These are phyloP conservation scores for Diplodus sargus DNA, from an alignment of 2,797 vertebrate species.

Conservation along the genomic window DNA sequence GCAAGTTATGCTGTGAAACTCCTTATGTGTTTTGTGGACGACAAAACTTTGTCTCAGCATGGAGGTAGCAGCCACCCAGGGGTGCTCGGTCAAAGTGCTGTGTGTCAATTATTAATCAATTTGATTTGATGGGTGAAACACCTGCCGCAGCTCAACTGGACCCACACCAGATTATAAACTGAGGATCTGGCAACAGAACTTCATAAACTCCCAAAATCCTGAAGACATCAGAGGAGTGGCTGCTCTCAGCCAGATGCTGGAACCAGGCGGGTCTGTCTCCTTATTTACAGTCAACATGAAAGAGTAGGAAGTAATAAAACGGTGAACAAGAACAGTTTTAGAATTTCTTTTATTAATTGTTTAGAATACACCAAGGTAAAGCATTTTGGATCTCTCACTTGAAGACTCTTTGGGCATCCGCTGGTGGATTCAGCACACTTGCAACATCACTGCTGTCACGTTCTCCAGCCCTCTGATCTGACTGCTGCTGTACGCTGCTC, in stretches of 20 bases:
- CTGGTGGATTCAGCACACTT: slow-evolving; percentile 51
- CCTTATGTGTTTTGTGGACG: too few relatives aligned
- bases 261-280: neutral
- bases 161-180: slow-evolving; percentile 26
- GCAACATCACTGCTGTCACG: neutral
- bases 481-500: neutral
- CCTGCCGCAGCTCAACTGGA: slow-evolving; percentile 43
- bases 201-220: slow-evolving; percentile 24
- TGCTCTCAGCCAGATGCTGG: slow-evolving; percentile 14
- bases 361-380: slow-evolving; percentile 71
- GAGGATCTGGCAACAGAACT: slow-evolving; percentile 19
- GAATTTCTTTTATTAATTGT: slow-evolving; percentile 67
- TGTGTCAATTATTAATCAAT: slow-evolving; percentile 44
- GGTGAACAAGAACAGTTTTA: slow-evolving; percentile 24
- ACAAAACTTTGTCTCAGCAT: too few relatives aligned
- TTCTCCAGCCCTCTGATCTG: slow-evolving; percentile 33
- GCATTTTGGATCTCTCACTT: slow-evolving; percentile 63
- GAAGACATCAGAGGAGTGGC: slow-evolving; percentile 25
- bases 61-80: neutral
- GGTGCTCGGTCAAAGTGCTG: slow-evolving; percentile 6
- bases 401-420: slow-evolving; percentile 70
- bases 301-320: slow-evolving; percentile 18
- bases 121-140: slow-evolving; percentile 40
- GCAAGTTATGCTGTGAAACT: too few relatives aligned
- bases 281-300: slow-evolving; percentile 6